Conservation (phyloP, 1,140 invertebrate species). For the Drosophila setifemur region DNA sequence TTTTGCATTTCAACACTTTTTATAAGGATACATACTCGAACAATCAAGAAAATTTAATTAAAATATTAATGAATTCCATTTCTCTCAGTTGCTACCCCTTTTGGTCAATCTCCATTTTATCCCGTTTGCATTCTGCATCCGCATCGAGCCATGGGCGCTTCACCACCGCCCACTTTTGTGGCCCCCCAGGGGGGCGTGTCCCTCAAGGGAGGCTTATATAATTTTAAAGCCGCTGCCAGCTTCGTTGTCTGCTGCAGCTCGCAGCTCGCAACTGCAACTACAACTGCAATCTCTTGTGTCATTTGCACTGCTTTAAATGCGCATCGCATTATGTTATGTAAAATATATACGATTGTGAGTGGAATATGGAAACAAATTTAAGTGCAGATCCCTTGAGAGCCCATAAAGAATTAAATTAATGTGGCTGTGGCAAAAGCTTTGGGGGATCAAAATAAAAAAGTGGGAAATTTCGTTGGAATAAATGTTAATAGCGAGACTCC, state of each 20-base stretch:
- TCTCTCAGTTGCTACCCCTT: not conserved
- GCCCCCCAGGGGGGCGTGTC: constrained; percentile 16
- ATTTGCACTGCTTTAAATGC: constrained; percentile 48
- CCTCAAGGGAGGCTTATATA: constrained; percentile 55
- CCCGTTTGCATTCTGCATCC: constrained; percentile 33
- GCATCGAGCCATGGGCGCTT: constrained; percentile 38
- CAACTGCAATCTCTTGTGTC: constrained; percentile 2
- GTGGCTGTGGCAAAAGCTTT: constrained; percentile 15
- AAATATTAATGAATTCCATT: not conserved
- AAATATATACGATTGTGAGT: constrained; percentile 1
- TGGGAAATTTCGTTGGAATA: constrained; percentile 7
- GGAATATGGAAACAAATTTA: constrained; percentile 28
- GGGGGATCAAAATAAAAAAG: constrained; percentile 1
- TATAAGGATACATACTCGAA: too few species aligned
- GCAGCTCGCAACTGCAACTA: not conserved
- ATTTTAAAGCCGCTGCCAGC: constrained; percentile 55
- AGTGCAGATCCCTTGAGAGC: constrained; percentile 17
- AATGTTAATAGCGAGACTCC: constrained; percentile 9
- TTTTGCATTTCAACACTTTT: not conserved
- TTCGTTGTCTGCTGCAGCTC: not conserved
- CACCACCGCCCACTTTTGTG: constrained; percentile 44
- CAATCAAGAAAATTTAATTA: too few species aligned
- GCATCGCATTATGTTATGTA: constrained; percentile 44
- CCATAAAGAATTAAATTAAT: constrained; percentile 20
- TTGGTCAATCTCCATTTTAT: constrained; percentile 8